Evolutionary conservation across 2,113 vertebrate genomes (phyloP).

Genomic region (Kobus ellipsiprymnus): DNA sequence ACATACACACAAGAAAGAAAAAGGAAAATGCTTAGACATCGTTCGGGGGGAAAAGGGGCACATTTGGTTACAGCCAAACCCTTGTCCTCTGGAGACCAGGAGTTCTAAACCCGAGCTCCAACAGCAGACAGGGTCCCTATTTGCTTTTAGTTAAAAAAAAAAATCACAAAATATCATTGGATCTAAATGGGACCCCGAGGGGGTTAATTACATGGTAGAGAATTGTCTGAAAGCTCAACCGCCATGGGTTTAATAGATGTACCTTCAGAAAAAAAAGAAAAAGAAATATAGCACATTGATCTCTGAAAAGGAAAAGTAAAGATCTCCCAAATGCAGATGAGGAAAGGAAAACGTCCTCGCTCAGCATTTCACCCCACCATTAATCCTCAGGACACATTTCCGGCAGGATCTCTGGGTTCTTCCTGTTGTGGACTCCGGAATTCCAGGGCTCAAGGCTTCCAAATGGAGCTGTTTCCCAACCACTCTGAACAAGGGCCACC

Average conservation of each 20-base stretch:
- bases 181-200: slow-evolving; percentile 53
- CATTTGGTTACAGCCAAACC: not conserved
- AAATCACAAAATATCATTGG: slow-evolving; percentile 54
- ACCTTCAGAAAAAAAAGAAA: slow-evolving; percentile 35
- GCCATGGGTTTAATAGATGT: slow-evolving; percentile 56
- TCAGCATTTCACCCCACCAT: slow-evolving; percentile 48
- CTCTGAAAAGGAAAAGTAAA: slow-evolving; percentile 52
- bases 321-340: slow-evolving; percentile 49
- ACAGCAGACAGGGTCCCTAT: not conserved
- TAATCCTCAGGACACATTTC: slow-evolving; percentile 46
- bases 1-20: not conserved
- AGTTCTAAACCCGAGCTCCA: not conserved
- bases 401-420: slow-evolving; percentile 35
- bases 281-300: slow-evolving; percentile 46
- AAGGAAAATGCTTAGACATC: not conserved
- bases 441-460: not conserved
- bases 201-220: slow-evolving; percentile 61
- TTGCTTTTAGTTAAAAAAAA: slow-evolving; percentile 29
- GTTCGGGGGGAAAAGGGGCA: no score
- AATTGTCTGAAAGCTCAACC: not conserved
- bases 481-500: not conserved
- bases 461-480: not conserved
- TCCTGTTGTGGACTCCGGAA: slow-evolving; percentile 54
- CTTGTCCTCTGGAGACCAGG: not conserved
- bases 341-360: not conserved